phyloP scores from a whole-genome alignment of 2,113 vertebrate species.

The Phylloscopus trochilus region DNA sequence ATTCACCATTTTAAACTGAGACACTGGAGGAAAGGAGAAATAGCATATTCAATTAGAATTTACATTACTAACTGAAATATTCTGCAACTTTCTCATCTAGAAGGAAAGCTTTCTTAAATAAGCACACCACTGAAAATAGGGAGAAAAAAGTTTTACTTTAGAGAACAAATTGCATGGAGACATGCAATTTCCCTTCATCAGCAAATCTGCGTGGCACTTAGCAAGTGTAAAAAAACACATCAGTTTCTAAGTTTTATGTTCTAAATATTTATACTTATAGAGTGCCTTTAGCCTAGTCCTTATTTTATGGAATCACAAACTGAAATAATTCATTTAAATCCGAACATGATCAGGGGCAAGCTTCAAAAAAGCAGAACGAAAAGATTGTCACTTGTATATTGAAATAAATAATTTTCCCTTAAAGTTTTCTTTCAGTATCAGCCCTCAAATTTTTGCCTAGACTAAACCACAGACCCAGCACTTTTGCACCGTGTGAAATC shows the following conservation, averaged over 20 bases:
- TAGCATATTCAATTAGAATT: slow-evolving; percentile 7
- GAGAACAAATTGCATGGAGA: background rate
- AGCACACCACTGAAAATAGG: background rate
- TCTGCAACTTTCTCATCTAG: background rate
- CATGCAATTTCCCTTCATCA: background rate
- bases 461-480: background rate
- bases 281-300: background rate
- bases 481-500: background rate
- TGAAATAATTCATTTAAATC: background rate
- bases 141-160: background rate
- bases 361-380: background rate
- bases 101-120: background rate
- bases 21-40: slow-evolving; percentile 73
- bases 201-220: background rate
- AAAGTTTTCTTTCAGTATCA: background rate
- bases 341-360: background rate
- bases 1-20: slow-evolving; percentile 99
- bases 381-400: background rate
- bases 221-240: background rate
- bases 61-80: background rate
- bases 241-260: background rate
- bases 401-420: background rate
- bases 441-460: background rate
- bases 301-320: background rate
- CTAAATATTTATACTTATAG: background rate